Evolutionary conservation across 2,888 invertebrate genomes (phyloP).

Genomic region (Tortrix viridana): DNA sequence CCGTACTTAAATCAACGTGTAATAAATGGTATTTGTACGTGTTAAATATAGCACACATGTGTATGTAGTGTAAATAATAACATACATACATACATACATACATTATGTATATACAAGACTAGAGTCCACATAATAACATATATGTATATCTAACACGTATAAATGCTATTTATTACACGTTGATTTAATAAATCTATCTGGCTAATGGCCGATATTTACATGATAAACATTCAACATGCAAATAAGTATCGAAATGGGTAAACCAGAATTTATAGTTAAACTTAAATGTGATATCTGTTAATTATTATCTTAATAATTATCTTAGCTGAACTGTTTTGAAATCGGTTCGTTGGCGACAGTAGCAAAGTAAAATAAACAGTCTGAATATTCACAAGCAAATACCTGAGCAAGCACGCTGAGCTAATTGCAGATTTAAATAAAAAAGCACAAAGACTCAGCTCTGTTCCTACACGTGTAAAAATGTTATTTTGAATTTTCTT

Average conservation of each 20-base stretch:
- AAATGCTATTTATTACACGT: conserved; percentile 30
- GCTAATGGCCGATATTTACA: conserved; percentile 54
- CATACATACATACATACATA: too few species aligned
- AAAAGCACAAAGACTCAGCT: too few species aligned
- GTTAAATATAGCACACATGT: too few species aligned
- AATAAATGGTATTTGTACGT: too few species aligned
- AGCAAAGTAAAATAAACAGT: conserved; percentile 39
- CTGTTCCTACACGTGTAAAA: too few species aligned
- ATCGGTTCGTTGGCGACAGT: conserved; percentile 8
- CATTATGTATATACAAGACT: conserved; percentile 1
- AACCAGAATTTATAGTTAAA: conserved; percentile 28
- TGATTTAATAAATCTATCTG: conserved; percentile 54
- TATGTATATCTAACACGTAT: conserved; percentile 8
- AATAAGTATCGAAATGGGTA: conserved; percentile 50
- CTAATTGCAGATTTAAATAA: not conserved
- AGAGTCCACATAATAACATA: conserved; percentile 5
- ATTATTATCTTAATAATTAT: conserved; percentile 27
- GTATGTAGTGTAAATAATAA: too few species aligned
- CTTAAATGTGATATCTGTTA: conserved; percentile 20
- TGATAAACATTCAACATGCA: conserved; percentile 52
- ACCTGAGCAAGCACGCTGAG: not conserved
- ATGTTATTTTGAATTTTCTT: too few species aligned
- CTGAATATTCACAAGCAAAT: conserved; percentile 13
- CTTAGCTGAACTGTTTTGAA: conserved; percentile 3
- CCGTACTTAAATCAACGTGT: too few species aligned